Base-by-base conservation (phyloP, 1,140 invertebrate genomes). In the Hydropsyche tenuis region DNA sequence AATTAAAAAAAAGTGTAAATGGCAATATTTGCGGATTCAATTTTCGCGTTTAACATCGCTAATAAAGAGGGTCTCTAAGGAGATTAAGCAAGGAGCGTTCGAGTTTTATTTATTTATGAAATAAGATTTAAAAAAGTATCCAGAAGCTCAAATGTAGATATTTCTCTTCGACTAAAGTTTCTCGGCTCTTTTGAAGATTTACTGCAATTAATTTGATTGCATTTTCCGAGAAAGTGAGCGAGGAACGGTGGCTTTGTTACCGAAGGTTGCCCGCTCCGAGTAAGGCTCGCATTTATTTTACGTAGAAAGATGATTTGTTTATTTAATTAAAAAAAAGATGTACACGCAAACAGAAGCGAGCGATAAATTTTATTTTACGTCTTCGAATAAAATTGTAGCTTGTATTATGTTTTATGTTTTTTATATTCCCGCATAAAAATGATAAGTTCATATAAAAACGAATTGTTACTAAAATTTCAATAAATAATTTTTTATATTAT, bases 191-290 rank as follows among this genome's bases (percentile, higher is more conserved):
- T 65, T 43, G 63, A 23, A 65, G 37, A 65, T 65, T 65, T 43
- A 23, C 63, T 65, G 30, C 63, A 65, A 65, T 65, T 65, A 65
- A 65, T 65, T 42, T 43, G 63, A 65, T 65, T 65, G 63, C 63
- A 65, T 65, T 60, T 42, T 45, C 63, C n/a, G 27, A 43, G 63
- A 18, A 42, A 37, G 30, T 25, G 42, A 18, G 30, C 60, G 30
- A 9, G 9, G 30, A 9, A 37, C 9, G 30, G 30, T 37, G 30
- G 30, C n/a, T 60, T 60, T 25, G n/a, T 60, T 60, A 22, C 30
- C 30, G 30, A 37, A 37, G 9, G 30, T 9, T 37, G 3, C 9
- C 9, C 30, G 30, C 30, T 37, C 30, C 9, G 9, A 37, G 9
- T 37, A 37, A 37, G 9, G 3, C 30, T 37, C 9, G 30, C 16